Base-by-base conservation (phyloP, 1,140 invertebrate species). In the Drosophila ambigua region DNA sequence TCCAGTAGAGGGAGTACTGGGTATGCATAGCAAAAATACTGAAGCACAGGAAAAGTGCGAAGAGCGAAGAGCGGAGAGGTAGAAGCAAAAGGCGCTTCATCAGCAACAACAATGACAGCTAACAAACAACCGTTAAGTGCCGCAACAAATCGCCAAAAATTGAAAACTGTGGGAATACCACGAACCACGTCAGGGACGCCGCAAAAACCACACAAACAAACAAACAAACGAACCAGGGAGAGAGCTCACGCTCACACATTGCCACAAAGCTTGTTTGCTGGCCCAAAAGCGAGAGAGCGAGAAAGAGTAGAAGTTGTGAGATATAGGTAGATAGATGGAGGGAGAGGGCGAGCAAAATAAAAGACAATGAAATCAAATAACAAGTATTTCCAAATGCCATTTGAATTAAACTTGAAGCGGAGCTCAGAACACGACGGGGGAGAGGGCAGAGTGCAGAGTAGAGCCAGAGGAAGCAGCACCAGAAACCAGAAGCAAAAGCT, bases 111-210 rank as follows among this genome's bases (percentile, higher is more conserved):
- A 88, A 88, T 88, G 83, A 89, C 79, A 83, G 83, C 83, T 88
- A 88, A 88, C 83, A 88, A 88, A 77, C 75, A 77, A 88, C 83
- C 83, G 83, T 83, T 88, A 88, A 88, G 83, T 88, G 83, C 83
- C 83, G 83, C 83, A 88, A 88, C 83, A 88, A 88, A 88, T 88
- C 76, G 83, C 83, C 83, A 88, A 88, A 88, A 88, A 88, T 88
- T 88, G 76, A 88, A 88, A 88, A 88, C 84, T 79, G 83, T 88
- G 83, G 83, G 83, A 88, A 88, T 83, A 61, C 61, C 51, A 35
- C 57, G 48, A 43, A 66, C 41, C 58, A 53, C 53, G 24, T 28
- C 63, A 50, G 67, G 60, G 55, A 55, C 57, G 55, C 58, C 46
- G 46, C 71, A 61, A 45, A 74, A 65, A 60, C 71, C 52, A 58